A percentile compares a stretch with the other conserved stretches of the same genome.
phyloP scores from a whole-genome alignment of 2,113 vertebrate species.

The Synodontis membranacea region DNA sequence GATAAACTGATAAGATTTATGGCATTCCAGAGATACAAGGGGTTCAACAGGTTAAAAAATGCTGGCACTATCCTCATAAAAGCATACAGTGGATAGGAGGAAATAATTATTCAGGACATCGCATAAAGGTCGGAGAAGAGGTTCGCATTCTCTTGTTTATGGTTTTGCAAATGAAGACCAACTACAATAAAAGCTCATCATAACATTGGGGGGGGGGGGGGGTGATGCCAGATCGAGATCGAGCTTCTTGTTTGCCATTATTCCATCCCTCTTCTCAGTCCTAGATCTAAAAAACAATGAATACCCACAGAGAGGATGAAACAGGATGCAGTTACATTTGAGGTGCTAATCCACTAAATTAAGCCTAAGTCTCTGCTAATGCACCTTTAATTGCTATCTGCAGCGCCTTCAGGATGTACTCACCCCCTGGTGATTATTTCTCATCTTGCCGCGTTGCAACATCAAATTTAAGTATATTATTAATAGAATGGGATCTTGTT shows the following conservation, averaged over 20 bases:
- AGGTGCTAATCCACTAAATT: background rate
- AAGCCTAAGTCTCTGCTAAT: background rate
- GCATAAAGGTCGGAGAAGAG: background rate
- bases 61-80: background rate
- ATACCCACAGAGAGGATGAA: background rate
- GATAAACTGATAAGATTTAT: slow-evolving; percentile 26
- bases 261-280: background rate
- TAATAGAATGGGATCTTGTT: background rate
- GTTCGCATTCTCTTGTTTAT: background rate
- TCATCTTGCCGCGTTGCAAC: background rate
- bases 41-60: slow-evolving; percentile 14
- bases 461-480: background rate
- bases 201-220: background rate
- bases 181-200: background rate
- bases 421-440: background rate
- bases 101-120: background rate
- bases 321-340: background rate
- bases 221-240: background rate
- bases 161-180: background rate
- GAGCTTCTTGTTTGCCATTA: background rate
- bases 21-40: slow-evolving; percentile 13
- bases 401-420: background rate
- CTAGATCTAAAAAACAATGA: background rate
- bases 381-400: background rate
- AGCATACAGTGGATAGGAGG: background rate